A percentile compares a stretch with the other conserved stretches of the same genome.
Evolutionary conservation across 2,797 vertebrate genomes (phyloP).

Genomic region (Sebastes diploproa): DNA sequence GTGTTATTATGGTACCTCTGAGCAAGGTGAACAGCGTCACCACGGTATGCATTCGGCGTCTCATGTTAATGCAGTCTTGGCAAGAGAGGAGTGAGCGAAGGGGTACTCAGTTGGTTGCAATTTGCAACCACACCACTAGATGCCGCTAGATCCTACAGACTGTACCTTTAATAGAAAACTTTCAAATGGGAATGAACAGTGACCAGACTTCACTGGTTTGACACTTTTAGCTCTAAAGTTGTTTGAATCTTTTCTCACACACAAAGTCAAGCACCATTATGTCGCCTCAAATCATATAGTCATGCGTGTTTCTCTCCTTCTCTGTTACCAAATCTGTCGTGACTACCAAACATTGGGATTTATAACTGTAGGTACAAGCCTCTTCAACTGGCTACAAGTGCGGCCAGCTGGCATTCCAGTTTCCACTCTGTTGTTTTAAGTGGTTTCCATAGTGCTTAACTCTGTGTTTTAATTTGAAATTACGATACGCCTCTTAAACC

Average conservation of each 20-base stretch:
- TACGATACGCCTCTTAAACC: slow-evolving; percentile 57
- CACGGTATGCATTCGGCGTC: accelerated
- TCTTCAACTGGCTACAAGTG: slow-evolving; percentile 31
- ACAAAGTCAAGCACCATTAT: not conserved
- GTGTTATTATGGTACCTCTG: too few species aligned
- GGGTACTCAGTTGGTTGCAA: too few species aligned
- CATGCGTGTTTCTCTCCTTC: not conserved
- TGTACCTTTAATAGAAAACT: too few species aligned
- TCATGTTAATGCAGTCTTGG: too few species aligned
- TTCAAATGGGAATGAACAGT: not conserved
- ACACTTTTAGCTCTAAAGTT: not conserved
- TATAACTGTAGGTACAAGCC: slow-evolving; percentile 22
- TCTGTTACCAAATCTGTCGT: slow-evolving; percentile 31
- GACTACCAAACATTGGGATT: slow-evolving; percentile 32
- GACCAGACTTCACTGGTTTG: not conserved
- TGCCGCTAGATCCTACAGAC: accelerated
- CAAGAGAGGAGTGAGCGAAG: too few species aligned
- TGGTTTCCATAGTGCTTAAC: slow-evolving; percentile 73
- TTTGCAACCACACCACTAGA: accelerated
- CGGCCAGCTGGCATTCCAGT: slow-evolving; percentile 61
- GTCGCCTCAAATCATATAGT: not conserved
- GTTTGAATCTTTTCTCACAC: not conserved
- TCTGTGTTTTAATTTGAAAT: slow-evolving; percentile 69
- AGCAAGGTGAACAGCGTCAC: accelerated
- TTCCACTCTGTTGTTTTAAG: slow-evolving; percentile 72